Evolutionary conservation across 2,888 invertebrate species (phyloP).

Genomic region (Nasonovia ribisnigri): DNA sequence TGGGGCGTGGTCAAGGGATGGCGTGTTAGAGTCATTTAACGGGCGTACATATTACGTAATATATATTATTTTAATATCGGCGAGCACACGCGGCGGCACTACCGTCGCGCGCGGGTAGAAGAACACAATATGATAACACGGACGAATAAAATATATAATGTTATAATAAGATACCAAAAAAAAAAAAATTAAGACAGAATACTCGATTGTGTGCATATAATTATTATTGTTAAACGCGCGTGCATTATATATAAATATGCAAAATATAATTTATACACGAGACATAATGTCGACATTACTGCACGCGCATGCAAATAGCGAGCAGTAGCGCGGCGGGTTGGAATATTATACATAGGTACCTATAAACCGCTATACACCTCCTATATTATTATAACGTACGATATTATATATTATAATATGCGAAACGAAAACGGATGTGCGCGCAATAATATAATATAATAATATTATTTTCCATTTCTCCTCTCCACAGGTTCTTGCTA

Average conservation of each 20-base stretch:
- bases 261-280: conserved; percentile 33
- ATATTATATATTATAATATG: not conserved
- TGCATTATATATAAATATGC: conserved; percentile 1
- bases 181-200: not conserved
- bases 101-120: not conserved
- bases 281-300: conserved; percentile 15
- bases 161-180: not conserved
- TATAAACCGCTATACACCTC: not conserved
- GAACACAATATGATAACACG: not conserved
- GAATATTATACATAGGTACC: not conserved
- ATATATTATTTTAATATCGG: not conserved
- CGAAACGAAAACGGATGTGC: conserved; percentile 11
- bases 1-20: conserved; percentile 49
- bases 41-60: not conserved
- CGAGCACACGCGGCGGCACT: not conserved
- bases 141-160: conserved; percentile 4
- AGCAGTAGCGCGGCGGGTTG: no score
- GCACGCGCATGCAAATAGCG: not conserved
- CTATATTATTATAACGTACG: conserved; percentile 3
- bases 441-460: conserved; percentile 1
- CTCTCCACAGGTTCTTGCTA: not conserved
- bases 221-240: conserved; percentile 12
- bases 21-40: conserved; percentile 48
- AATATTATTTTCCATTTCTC: not conserved
- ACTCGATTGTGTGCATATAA: not conserved